Percentiles rank a stretch among this genome's conserved stretches.
These are phyloP conservation scores for Aphaenogaster rudis DNA, from an alignment of 1,140 invertebrate species.

Conservation along the genomic window DNA sequence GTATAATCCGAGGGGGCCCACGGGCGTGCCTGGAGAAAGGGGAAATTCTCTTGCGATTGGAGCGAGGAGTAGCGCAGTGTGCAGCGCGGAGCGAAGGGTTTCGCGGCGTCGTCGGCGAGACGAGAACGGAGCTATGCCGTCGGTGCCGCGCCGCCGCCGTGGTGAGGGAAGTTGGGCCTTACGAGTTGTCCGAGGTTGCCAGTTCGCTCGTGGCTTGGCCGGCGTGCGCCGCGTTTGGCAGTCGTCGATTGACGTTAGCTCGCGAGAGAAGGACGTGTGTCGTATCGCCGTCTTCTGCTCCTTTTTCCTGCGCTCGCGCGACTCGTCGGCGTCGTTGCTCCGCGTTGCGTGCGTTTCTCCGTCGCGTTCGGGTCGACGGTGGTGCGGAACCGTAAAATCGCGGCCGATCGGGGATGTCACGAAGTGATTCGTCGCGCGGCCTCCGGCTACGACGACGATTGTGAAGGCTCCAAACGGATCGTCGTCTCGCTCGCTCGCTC, in stretches of 20 bases:
- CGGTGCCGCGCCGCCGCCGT: background rate
- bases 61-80: conserved; percentile 22
- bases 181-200: conserved; percentile 72
- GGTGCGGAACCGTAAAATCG: background rate
- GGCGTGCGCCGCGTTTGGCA: conserved; percentile 47
- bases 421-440: conserved; percentile 14
- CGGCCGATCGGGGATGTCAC: conserved; percentile 28
- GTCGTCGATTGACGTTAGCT: conserved; percentile 56
- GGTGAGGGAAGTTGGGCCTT: conserved; percentile 76
- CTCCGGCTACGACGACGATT: conserved; percentile 42
- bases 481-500: conserved; percentile 34
- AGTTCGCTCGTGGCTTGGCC: conserved; percentile 68
- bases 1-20: conserved; percentile 9
- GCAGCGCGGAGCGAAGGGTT: background rate
- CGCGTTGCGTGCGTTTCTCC: background rate
- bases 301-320: conserved; percentile 22
- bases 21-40: conserved; percentile 34
- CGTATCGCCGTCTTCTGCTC: background rate
- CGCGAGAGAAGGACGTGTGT: background rate
- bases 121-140: conserved; percentile 32
- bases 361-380: background rate
- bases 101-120: background rate
- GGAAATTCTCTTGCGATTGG: conserved; percentile 22
- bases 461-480: conserved; percentile 42
- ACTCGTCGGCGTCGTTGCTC: conserved; percentile 2